Base-by-base conservation (phyloP, 2,888 invertebrate genomes). In the Phasia obesa region DNA sequence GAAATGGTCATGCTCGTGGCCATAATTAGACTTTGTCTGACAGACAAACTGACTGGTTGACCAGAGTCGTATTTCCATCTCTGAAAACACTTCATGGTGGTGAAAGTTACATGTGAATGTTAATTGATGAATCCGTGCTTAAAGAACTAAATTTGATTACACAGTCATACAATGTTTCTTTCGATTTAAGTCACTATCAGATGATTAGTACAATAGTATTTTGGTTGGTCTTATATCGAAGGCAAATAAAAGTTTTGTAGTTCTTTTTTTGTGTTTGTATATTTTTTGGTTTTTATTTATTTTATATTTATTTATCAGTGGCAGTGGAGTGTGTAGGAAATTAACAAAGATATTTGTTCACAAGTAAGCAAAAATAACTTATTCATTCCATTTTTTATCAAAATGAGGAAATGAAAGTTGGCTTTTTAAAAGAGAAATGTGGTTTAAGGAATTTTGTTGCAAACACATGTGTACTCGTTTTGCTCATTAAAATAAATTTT, bases 121-220 rank as follows among this genome's bases (percentile, higher is more conserved):
- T 75, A 57, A 65, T 67, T 67, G 67, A 51, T 62, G 31, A 44
- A 23, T 9, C 51, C 42, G 21, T 60, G 69, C 76, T 76, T 31
- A 76, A 60, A 51, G 67, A 76, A 65, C 57, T 76, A 23, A 60
- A 76, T 76, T 59, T 69, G 13, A 76, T 67, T 76, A 55, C 21
- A 42, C 15, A 59, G n/a, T 4, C 4, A 42, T 23, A 23, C 31
- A 44, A 27, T 23, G 13, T 55, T 4, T 60, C 42, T 49, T 25
- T 35, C n/a, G 47, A 59, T 70, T 70, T 17, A 17, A 59, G 19
- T 21, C 49, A 38, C n/a, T 49, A 35, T 25, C 49, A 51, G 49
- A 5, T 60, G 71, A 73, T 51, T 51, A 62, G 42, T 25, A 38
- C 11, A 15, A 49, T 31, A 19, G 44, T 25, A n/a, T 53, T 53